A percentile compares a stretch with the other conserved stretches of the same genome.
Conservation (phyloP, 2,888 invertebrate genomes). For the Craniophora ligustri region DNA sequence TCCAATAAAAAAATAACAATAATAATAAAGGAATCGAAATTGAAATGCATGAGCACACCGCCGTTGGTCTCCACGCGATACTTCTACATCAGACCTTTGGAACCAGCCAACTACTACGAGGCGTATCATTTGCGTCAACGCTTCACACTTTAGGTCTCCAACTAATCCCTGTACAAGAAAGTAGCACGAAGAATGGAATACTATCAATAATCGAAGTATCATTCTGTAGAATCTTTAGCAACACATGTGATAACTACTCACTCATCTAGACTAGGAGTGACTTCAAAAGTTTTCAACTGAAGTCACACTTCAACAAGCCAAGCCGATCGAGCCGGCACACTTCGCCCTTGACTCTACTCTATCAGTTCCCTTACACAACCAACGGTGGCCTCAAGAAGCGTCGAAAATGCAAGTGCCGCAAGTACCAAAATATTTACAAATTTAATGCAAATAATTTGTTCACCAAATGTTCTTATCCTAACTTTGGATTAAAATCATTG, state of each 20-base stretch:
- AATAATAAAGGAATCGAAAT: slow-evolving; percentile 82
- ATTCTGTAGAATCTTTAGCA: slow-evolving; percentile 24
- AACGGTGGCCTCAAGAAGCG: slow-evolving; percentile 68
- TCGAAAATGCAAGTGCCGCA: slow-evolving; percentile 78
- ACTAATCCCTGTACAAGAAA: slow-evolving; percentile 38
- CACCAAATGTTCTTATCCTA: slow-evolving; percentile 67
- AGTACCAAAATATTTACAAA: slow-evolving; percentile 78
- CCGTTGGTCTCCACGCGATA: slow-evolving; percentile 55
- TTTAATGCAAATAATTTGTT: slow-evolving; percentile 61
- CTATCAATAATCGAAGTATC: slow-evolving; percentile 24
- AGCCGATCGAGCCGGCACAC: slow-evolving; percentile 18
- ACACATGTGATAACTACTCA: slow-evolving; percentile 37
- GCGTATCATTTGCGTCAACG: slow-evolving; percentile 18
- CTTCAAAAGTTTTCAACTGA: slow-evolving; percentile 14
- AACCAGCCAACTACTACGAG: slow-evolving; percentile 9
- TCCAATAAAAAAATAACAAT: slow-evolving; percentile 68
- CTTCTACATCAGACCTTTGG: slow-evolving; percentile 16
- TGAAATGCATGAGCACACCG: slow-evolving; percentile 76
- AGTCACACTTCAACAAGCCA: slow-evolving; percentile 24
- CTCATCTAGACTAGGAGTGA: slow-evolving; percentile 45
- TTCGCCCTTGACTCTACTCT: slow-evolving; percentile 23
- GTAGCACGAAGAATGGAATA: slow-evolving; percentile 10
- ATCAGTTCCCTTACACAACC: slow-evolving; percentile 26
- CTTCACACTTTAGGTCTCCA: slow-evolving; percentile 23
- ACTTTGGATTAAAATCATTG: slow-evolving; percentile 68